Evolutionary conservation across 2,113 vertebrate species (phyloP), one percentile per base, ranked within the genome.

Genomic region (Hipposideros armiger): DNA sequence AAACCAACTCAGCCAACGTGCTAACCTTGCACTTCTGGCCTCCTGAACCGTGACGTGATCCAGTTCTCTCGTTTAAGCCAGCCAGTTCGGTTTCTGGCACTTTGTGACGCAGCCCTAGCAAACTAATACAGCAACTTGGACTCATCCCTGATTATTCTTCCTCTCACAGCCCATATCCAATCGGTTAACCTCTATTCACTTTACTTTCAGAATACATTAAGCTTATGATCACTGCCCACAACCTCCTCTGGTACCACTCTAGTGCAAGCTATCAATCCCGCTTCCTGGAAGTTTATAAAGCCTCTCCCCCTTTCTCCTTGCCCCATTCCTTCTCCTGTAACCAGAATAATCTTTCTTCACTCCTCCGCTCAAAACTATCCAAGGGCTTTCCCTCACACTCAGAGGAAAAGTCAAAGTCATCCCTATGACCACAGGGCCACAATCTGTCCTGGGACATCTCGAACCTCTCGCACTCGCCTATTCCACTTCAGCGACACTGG

Each of bases 81-180:
- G n/a, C 15, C 0, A 9, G 17, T 13, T 2, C 36, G 4, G 26
- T 13, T 2, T 50, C 36, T 28, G 19, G 30, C n/a, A 13, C 16
- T 60, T 67, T 72, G 88, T 66, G 62, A 64, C 0, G 2, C 14
- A 87, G 80, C 14, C 66, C 62, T 7, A 20, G 91, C 19, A 73
- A 60, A 92, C 82, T 19, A 32, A 17, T 3, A 47, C 2, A 15
- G 30, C 3, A 28, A 30, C 4, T 9, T 73, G 24, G 47, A 67
- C 56, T 64, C 62, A 28, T 28, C 86, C 22, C 22, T 1, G 26
- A 90, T 4, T 66, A 58, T 26, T 64, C 50, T n/a, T n/a, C 40
- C 42, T 42, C 40, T n/a, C 50, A 62, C 20, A 54, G 4, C 9
- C 10, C 70, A 76, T 22, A 60, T 13, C 26, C 1, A 22, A 28